phyloP scores from a whole-genome alignment of 2,888 invertebrate genomes.

The Mythimna ferrago region DNA sequence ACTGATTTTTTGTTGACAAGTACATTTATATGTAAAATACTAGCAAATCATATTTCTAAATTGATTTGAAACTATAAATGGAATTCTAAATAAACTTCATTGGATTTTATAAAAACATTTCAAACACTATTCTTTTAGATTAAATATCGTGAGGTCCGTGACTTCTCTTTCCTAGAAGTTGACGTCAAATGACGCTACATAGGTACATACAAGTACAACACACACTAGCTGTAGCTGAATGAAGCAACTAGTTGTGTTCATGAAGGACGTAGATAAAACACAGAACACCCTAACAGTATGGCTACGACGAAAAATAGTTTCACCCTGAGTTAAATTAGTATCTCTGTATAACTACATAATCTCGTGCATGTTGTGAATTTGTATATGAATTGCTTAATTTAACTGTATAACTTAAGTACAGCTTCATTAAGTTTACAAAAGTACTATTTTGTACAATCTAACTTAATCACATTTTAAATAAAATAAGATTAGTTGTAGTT shows the following conservation, averaged over 20 bases:
- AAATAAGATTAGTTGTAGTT: not conserved
- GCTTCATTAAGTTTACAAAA: slow-evolving; percentile 4
- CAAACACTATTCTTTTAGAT: not conserved
- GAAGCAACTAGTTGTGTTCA: slow-evolving; percentile 49
- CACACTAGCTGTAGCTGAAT: slow-evolving; percentile 2
- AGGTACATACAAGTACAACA: not conserved
- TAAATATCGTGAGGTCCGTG: not conserved
- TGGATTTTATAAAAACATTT: not conserved
- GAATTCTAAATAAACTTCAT: not conserved
- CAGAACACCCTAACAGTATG: slow-evolving; percentile 27
- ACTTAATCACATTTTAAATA: not conserved
- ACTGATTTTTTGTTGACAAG: not conserved
- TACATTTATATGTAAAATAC: not conserved
- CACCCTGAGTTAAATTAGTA: slow-evolving; percentile 30
- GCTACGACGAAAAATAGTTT: slow-evolving; percentile 33
- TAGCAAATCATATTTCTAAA: not conserved
- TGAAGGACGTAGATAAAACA: slow-evolving; percentile 38
- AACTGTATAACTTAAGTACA: not conserved
- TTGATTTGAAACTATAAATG: not conserved
- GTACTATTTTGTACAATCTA: not conserved
- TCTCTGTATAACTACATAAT: slow-evolving; percentile 12
- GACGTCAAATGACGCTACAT: not conserved
- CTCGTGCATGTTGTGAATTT: not conserved
- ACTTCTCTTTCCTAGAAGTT: not conserved
- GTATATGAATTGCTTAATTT: slow-evolving; percentile 19